Evolutionary conservation across 2,888 invertebrate genomes (phyloP).

Genomic region (Tanytarsus gracilentus): DNA sequence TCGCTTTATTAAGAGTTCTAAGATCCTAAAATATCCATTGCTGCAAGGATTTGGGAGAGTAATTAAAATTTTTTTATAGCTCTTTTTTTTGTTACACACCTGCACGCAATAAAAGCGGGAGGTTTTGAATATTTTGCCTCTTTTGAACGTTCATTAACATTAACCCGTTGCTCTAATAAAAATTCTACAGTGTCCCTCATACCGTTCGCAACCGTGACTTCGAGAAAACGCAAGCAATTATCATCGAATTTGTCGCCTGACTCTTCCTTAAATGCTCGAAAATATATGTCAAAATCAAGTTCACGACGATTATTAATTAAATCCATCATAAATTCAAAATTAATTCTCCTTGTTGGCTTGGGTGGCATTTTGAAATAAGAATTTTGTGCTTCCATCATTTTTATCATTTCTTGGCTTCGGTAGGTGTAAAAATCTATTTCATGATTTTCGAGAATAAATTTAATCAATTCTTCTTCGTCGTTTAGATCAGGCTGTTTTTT

Average conservation of each 20-base stretch:
- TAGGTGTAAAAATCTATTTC: conserved; percentile 37
- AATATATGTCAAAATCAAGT: conserved; percentile 20
- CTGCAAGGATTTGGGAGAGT: too few relatives aligned
- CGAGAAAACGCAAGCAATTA: conserved; percentile 7
- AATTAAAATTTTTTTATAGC: too few relatives aligned
- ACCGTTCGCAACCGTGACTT: conserved; percentile 11
- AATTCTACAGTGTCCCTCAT: conserved; percentile 21
- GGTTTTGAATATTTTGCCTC: conserved; percentile 18
- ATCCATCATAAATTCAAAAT: conserved; percentile 22
- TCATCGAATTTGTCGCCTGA: conserved; percentile 4
- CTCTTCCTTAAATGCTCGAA: conserved; percentile 20
- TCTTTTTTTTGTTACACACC: too few relatives aligned
- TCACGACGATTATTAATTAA: conserved; percentile 1
- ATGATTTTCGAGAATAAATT: conserved; percentile 35
- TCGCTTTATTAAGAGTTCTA: conserved; percentile 15
- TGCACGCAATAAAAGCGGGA: conserved; percentile 24
- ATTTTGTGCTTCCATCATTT: conserved; percentile 25
- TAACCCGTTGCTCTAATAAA: conserved; percentile 11
- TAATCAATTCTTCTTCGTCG: conserved; percentile 33
- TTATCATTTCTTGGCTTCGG: conserved; percentile 37
- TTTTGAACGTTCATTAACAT: conserved; percentile 3
- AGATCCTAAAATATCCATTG: conserved; percentile 21
- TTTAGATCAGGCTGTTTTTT: conserved; percentile 8
- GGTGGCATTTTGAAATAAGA: not conserved
- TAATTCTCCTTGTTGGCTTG: not conserved